Evolutionary conservation across 2,888 invertebrate genomes (phyloP).

Genomic region (Idaea dimidiata): DNA sequence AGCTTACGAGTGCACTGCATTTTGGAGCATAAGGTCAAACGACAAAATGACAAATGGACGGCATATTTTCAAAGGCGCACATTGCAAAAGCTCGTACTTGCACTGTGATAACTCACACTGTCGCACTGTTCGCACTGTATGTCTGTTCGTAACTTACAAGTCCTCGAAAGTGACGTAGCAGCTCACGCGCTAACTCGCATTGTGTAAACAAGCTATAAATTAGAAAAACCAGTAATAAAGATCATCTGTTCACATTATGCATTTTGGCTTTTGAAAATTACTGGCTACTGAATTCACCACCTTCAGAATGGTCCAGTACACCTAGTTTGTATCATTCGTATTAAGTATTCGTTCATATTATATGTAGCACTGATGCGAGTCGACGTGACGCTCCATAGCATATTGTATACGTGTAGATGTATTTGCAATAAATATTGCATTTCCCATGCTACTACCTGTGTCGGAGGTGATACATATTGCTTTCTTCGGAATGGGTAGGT

Average conservation of each 20-base stretch:
- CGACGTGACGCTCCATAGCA: not conserved
- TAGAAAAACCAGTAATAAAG: too few relatives aligned
- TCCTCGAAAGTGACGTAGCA: too few relatives aligned
- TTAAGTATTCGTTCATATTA: conserved; percentile 10
- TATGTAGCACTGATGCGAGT: not conserved
- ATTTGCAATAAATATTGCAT: not conserved
- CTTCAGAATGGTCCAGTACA: conserved; percentile 6
- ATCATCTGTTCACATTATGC: not conserved
- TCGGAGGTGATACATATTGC: not conserved
- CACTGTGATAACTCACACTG: too few relatives aligned
- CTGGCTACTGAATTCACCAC: not conserved
- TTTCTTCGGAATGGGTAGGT: not conserved
- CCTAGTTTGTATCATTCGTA: conserved; percentile 11
- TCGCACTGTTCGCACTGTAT: too few relatives aligned
- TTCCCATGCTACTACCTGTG: not conserved
- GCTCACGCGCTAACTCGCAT: too few relatives aligned
- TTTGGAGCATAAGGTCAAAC: too few relatives aligned
- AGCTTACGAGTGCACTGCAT: too few relatives aligned
- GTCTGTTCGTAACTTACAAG: too few relatives aligned
- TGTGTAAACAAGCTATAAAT: too few relatives aligned
- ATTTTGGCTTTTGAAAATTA: not conserved
- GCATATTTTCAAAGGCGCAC: too few relatives aligned
- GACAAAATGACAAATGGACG: too few relatives aligned
- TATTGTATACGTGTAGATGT: not conserved
- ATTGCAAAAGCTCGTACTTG: too few relatives aligned